Evolutionary conservation across 2,888 invertebrate genomes (phyloP).

Genomic region (Drosophila nr. medialis): DNA sequence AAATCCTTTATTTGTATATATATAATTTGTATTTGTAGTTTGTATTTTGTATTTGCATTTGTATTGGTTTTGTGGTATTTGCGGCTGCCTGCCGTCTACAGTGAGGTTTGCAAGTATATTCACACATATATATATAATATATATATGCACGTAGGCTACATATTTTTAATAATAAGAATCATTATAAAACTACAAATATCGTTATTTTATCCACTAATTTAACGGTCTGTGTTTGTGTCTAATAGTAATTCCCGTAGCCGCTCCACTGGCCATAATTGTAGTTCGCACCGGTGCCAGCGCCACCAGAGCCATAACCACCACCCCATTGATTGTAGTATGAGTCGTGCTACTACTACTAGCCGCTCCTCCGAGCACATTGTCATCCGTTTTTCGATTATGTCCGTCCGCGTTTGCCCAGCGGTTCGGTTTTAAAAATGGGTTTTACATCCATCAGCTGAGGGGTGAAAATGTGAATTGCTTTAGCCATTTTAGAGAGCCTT

Average conservation of each 20-base stretch:
- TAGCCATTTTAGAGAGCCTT: background rate
- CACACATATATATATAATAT: slow-evolving; percentile 28
- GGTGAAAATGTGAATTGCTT: background rate
- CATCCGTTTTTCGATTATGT: slow-evolving; percentile 74
- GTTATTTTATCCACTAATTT: slow-evolving; percentile 53
- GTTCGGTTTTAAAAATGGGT: slow-evolving; percentile 55
- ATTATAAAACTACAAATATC: slow-evolving; percentile 66
- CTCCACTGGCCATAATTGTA: slow-evolving; percentile 88
- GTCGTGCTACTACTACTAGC: slow-evolving; percentile 77
- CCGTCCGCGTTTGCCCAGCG: slow-evolving; percentile 59
- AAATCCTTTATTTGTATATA: slow-evolving; percentile 44
- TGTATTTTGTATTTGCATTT: no score
- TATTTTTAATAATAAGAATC: slow-evolving; percentile 42
- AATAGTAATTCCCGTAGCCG: slow-evolving; percentile 85
- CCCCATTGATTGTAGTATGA: slow-evolving; percentile 88
- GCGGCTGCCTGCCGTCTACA: slow-evolving; percentile 36
- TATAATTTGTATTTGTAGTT: slow-evolving; percentile 19
- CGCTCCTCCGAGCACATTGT: slow-evolving; percentile 15
- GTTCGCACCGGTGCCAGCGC: slow-evolving; percentile 47
- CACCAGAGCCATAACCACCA: slow-evolving; percentile 82
- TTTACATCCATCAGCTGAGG: slow-evolving; percentile 58
- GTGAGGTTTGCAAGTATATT: slow-evolving; percentile 37
- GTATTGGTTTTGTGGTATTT: slow-evolving; percentile 10
- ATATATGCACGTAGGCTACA: slow-evolving; percentile 33
- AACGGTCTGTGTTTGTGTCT: slow-evolving; percentile 52